These are phyloP conservation scores for Manis crassicaudata DNA, from an alignment of 2,797 vertebrate genomes.

Conservation along the genomic window DNA sequence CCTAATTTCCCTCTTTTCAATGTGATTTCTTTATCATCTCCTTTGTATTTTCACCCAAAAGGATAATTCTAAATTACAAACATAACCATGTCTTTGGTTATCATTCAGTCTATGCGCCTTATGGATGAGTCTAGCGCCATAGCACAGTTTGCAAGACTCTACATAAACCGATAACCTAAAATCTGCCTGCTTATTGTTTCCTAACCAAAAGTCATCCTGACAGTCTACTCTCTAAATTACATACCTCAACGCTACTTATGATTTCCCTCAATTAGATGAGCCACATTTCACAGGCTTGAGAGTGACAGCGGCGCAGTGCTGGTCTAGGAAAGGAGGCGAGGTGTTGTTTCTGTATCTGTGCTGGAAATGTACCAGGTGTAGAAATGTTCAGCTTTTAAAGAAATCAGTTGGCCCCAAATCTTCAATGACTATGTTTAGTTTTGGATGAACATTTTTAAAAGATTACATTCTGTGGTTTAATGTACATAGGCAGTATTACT, in stretches of 20 bases:
- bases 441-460: background rate
- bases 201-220: background rate
- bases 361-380: background rate
- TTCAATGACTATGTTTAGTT: background rate
- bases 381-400: background rate
- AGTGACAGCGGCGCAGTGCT: rapidly evolving
- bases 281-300: background rate
- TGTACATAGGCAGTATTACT: background rate
- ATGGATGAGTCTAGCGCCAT: background rate
- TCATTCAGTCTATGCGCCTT: background rate
- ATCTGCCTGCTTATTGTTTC: background rate
- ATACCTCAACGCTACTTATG: background rate
- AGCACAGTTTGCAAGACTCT: background rate
- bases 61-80: background rate
- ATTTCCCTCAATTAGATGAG: background rate
- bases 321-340: background rate
- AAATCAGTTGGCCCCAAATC: background rate
- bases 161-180: background rate
- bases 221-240: background rate
- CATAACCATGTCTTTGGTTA: no score
- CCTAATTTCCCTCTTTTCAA: background rate
- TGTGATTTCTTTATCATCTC: background rate
- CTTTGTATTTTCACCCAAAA: background rate
- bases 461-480: background rate
- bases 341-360: background rate